A percentile compares a stretch with the other conserved stretches of the same genome.
Evolutionary conservation across 2,797 vertebrate species (phyloP).

Genomic region (Pseudotriccus pelzelni): DNA sequence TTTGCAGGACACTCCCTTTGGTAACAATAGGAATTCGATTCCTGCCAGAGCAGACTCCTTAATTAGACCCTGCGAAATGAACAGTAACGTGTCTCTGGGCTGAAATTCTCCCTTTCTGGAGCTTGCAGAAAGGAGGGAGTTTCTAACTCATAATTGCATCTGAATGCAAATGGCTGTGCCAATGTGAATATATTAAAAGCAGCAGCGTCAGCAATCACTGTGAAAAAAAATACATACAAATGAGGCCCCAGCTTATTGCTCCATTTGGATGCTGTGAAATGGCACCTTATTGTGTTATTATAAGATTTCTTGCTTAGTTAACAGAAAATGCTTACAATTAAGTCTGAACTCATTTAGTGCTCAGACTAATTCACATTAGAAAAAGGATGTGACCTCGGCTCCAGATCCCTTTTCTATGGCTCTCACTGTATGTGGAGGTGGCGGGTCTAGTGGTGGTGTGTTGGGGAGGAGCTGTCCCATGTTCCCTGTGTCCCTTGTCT

Average conservation of each 20-base stretch:
- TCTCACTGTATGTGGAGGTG: not conserved
- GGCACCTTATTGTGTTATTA: slow-evolving; percentile 68
- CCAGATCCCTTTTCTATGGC: not conserved
- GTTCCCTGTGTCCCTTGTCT: not conserved
- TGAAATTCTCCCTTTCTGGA: slow-evolving; percentile 73
- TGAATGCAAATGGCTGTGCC: slow-evolving; percentile 73
- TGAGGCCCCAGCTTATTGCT: slow-evolving; percentile 65
- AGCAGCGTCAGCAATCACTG: slow-evolving; percentile 68
- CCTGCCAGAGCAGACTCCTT: slow-evolving; percentile 73
- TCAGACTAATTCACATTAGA: slow-evolving; percentile 58
- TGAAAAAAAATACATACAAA: slow-evolving; percentile 66
- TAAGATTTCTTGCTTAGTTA: slow-evolving; percentile 72
- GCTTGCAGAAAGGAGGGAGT: slow-evolving; percentile 65
- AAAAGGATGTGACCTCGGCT: slow-evolving; percentile 1
- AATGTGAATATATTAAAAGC: slow-evolving; percentile 77
- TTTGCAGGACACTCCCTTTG: slow-evolving; percentile 67
- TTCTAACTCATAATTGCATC: slow-evolving; percentile 76
- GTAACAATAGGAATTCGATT: slow-evolving; percentile 72
- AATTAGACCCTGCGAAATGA: slow-evolving; percentile 76
- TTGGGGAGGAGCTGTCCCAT: not conserved
- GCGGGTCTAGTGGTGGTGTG: rapidly evolving
- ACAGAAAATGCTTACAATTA: slow-evolving; percentile 62
- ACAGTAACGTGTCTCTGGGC: slow-evolving; percentile 72
- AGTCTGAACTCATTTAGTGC: slow-evolving; percentile 64
- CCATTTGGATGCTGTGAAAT: slow-evolving; percentile 65